Conservation (phyloP, 2,797 vertebrate species). For the Lophura swinhoii region DNA sequence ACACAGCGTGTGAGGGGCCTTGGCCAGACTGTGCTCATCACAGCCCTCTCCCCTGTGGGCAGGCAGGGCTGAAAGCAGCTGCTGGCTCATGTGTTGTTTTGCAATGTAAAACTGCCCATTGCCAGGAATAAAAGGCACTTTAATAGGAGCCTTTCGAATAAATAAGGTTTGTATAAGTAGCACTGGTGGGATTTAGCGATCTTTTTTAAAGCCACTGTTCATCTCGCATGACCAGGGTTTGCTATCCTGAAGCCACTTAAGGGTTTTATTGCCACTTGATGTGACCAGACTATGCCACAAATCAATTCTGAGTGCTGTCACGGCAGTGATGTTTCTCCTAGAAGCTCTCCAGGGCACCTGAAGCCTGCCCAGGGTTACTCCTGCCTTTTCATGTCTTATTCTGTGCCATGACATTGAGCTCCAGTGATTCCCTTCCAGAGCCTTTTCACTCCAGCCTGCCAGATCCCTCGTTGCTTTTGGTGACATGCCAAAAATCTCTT, state of each 20-base stretch:
- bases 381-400: background rate
- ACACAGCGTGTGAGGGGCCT: background rate
- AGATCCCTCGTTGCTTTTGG: background rate
- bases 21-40: background rate
- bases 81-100: background rate
- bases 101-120: conserved; percentile 4
- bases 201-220: conserved; percentile 36
- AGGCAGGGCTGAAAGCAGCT: background rate
- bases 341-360: background rate
- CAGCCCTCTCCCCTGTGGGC: background rate
- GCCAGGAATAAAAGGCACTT: conserved; percentile 24
- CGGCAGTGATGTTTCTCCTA: background rate
- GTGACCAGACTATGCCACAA: background rate
- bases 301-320: conserved; percentile 13
- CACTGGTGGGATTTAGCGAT: conserved; percentile 50
- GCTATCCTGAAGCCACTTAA: conserved; percentile 3
- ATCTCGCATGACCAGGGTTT: background rate
- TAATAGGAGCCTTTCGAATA: conserved; percentile 37
- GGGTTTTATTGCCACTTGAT: conserved; percentile 16
- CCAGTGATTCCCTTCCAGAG: background rate
- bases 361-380: background rate
- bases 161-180: conserved; percentile 36
- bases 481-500: background rate
- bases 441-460: background rate
- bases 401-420: background rate